Conservation (phyloP, 2,113 vertebrate genomes). For the Apteryx mantelli region DNA sequence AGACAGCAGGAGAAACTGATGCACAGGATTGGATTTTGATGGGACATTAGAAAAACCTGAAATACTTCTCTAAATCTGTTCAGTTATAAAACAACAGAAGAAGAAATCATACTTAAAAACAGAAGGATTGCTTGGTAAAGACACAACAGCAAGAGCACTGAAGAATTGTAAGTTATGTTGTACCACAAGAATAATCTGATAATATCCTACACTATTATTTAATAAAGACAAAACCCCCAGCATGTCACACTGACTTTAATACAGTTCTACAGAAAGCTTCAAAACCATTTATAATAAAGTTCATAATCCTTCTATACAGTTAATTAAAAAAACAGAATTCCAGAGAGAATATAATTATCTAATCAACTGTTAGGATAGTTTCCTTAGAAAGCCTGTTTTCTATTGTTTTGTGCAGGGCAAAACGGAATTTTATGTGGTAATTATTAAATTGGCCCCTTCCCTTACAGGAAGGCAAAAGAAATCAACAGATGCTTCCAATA, state of each 20-base stretch:
- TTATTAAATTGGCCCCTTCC: slow-evolving; percentile 39
- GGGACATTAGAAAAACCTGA: not conserved
- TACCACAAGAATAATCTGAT: not conserved
- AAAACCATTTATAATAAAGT: not conserved
- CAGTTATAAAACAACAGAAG: not conserved
- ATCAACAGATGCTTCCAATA: not conserved
- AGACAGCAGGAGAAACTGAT: not conserved
- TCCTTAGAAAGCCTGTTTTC: slow-evolving; percentile 35
- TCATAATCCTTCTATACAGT: not conserved
- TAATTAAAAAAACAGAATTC: not conserved
- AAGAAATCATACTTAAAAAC: not conserved
- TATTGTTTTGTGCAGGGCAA: not conserved
- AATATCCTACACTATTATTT: not conserved
- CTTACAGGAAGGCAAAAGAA: slow-evolving; percentile 9
- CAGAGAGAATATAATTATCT: slow-evolving; percentile 13
- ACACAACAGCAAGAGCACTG: not conserved
- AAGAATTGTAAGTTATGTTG: not conserved
- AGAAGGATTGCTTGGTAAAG: not conserved
- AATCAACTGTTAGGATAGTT: not conserved
- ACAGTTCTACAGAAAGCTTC: not conserved
- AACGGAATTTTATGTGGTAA: slow-evolving; percentile 18
- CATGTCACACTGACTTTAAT: not conserved
- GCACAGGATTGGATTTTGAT: not conserved
- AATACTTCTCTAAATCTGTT: not conserved
- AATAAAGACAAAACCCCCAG: not conserved